Evolutionary conservation across 2,113 vertebrate species (phyloP), one percentile per base, ranked within the genome.

Genomic region (Fukomys damarensis): DNA sequence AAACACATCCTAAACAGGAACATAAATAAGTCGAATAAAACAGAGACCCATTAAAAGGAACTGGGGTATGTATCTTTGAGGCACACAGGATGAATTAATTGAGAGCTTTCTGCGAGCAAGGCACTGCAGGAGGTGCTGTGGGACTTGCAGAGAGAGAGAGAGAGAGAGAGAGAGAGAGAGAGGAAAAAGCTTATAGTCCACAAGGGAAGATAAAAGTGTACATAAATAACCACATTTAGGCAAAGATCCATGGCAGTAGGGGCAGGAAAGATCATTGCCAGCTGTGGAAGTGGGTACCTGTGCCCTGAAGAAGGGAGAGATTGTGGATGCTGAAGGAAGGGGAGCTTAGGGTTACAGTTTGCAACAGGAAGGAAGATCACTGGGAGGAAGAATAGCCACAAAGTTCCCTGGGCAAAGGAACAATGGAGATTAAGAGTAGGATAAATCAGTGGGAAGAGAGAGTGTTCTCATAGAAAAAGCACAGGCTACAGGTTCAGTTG

Each of bases 21-120:
- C 32, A n/a, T 89, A 49, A 93, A 93, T 89, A 94, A 91, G 86
- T n/a, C 74, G 80, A 68, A 89, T 38, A 30, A 72, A 91, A 52
- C n/a, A 58, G 38, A 26, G 30, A 90, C 8, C 80, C 66, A 56
- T 82, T 93, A 92, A 93, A 87, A 94, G 63, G 35, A 96, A 52
- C 70, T 8, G 17, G 80, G 80, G 68, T 91, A 26, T 38, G 56
- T 30, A 79, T 52, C 63, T 80, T 58, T 82, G 49, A 28, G 85
- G 88, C 80, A 85, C 81, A 79, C 52, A 66, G 82, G 49, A 91
- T 72, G 85, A 90, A 82, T 56, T 41, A 46, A 91, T 13, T 79
- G 76, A 92, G 58, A 58, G 66, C 56, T 97, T 86, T 61, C 86
- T 84, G 63, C 66, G 95, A 92, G 61, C 61, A 58, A 52, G 43